Base-by-base conservation (phyloP, 1,140 invertebrate genomes). In the Rhizoglyphus robini region DNA sequence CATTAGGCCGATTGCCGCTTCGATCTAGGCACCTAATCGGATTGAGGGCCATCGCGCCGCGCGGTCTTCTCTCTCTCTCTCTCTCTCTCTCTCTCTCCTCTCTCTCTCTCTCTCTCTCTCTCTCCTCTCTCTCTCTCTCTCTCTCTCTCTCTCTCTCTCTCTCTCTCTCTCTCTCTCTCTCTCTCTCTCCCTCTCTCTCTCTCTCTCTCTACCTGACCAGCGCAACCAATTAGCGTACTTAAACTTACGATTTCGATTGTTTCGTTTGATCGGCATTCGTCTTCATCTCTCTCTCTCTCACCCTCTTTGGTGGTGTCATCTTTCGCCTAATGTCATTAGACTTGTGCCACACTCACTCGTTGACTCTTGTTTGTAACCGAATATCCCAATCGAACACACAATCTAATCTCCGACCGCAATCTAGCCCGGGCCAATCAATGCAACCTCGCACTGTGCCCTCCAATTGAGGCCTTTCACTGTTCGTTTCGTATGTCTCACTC, bases 41-140 rank as follows among this genome's bases (percentile, higher is more conserved):
- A 41, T 41, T 41, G 8, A n/a, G 36, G 8, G 18, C 36, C 36
- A 41, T 11, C 8, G 8, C 18, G 18, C 36, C 36, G 36, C 23
- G 5, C 25, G 5, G 47, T 49, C 47, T 11, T 49, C 25, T 20
- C n/a, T 49, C 5, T 49, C n/a, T 49, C 47, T 11, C 4, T 15
- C n/a, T 49, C 23, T 13, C 48, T 51, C 48, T n/a, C 23, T 51
- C 3, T 51, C 48, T 51, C 23, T 51, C 38, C 38, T 41, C 41
- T 46, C 41, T 54, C 20, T 54, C 51, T 54, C 51, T 54, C 51
- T 54, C 51, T 54, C 51, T 54, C 51, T 54, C 20, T 54, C 51
- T 54, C 20, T 54, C 51, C 29, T 20, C 23, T 30, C 5, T 54
- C 20, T 54, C 20, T 54, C 51, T 58, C 54, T 18, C 54, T 58